Percentiles rank a stretch among this genome's conserved stretches.
Evolutionary conservation across 2,888 invertebrate genomes (phyloP).

Genomic region (Tenthredo notha): DNA sequence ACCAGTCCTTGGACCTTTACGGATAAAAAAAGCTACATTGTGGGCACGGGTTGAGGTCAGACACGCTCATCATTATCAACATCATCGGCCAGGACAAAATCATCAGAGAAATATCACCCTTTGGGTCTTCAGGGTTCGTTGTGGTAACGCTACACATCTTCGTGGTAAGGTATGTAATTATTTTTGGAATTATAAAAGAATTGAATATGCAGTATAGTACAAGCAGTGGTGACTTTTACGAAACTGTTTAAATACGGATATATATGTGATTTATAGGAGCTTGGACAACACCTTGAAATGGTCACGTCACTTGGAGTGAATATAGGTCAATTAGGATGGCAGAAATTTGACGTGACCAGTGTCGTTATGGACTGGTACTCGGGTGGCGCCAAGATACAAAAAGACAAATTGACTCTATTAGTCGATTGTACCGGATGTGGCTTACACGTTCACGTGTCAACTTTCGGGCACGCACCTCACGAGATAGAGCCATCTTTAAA

Average conservation of each 20-base stretch:
- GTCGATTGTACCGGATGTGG: slow-evolving; percentile 93
- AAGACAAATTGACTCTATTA: slow-evolving; percentile 86
- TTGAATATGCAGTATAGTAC: neutral
- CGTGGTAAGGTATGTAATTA: slow-evolving; percentile 81
- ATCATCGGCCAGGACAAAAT: slow-evolving; percentile 70
- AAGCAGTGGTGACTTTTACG: neutral
- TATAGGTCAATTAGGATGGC: slow-evolving; percentile 89
- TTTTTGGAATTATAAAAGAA: neutral
- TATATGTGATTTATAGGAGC: slow-evolving; percentile 66
- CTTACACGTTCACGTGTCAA: slow-evolving; percentile 84
- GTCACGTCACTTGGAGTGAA: slow-evolving; percentile 79
- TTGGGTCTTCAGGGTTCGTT: slow-evolving; percentile 86
- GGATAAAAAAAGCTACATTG: slow-evolving; percentile 89
- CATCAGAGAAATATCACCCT: slow-evolving; percentile 81
- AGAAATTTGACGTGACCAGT: slow-evolving; percentile 90
- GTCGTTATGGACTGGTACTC: slow-evolving; percentile 89
- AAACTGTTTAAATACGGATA: neutral
- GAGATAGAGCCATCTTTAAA: slow-evolving; percentile 75
- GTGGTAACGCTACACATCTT: slow-evolving; percentile 83
- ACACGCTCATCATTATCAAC: slow-evolving; percentile 76
- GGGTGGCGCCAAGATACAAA: slow-evolving; percentile 70
- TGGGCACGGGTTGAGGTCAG: slow-evolving; percentile 86
- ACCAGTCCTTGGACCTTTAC: slow-evolving; percentile 81
- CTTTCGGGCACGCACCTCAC: slow-evolving; percentile 76
- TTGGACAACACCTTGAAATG: slow-evolving; percentile 75